Percentiles rank a stretch among this genome's conserved stretches.
phyloP scores from a whole-genome alignment of 35 echinoderm and acorn worm species.

The Heliocidaris erythrogramma region DNA sequence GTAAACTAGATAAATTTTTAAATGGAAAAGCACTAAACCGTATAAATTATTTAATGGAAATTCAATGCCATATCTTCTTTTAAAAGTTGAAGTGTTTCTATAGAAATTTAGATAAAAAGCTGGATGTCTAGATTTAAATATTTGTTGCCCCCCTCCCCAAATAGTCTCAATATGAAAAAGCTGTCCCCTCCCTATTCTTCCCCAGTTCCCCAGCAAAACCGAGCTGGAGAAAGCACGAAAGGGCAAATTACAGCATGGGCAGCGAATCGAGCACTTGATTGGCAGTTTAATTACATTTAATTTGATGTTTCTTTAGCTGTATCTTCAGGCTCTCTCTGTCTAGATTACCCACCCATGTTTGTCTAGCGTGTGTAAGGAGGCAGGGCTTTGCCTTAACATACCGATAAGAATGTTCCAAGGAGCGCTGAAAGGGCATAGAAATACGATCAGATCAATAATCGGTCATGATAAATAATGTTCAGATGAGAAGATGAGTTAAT shows the following conservation, averaged over 20 bases:
- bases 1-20: background rate
- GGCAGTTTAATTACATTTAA: slow-evolving; percentile 18
- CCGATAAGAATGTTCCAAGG: background rate
- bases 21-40: background rate
- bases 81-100: background rate
- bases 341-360: background rate
- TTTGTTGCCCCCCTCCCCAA: background rate
- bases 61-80: too few relatives aligned
- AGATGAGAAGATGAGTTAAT: too few relatives aligned
- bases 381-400: background rate
- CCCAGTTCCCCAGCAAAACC: background rate
- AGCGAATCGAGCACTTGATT: background rate
- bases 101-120: background rate
- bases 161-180: background rate
- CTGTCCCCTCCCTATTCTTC: background rate
- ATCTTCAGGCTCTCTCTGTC: background rate
- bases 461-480: background rate
- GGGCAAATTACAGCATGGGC: background rate
- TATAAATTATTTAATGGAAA: background rate
- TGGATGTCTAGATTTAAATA: background rate
- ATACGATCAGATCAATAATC: background rate
- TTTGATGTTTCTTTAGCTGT: slow-evolving; percentile 11
- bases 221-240: background rate
- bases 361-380: background rate
- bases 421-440: background rate